Evolutionary conservation across 2,797 vertebrate species (phyloP), one percentile per base, ranked within the genome.

Genomic region (Erethizon dorsatum): DNA sequence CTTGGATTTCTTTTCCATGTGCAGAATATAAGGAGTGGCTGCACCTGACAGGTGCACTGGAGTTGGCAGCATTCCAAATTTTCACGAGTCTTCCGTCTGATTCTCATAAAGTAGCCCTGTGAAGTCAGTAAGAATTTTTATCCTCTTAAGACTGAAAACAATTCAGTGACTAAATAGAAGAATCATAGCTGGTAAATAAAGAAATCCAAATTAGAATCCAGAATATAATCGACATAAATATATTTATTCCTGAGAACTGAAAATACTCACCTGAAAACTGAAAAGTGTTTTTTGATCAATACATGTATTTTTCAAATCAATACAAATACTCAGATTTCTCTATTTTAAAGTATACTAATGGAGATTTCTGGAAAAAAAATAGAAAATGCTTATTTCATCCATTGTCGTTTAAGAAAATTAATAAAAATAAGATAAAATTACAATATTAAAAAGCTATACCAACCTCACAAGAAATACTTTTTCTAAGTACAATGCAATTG

Each of bases 131-230:
- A 13, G 65, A 88, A 77, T 65, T 84, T 92, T 80, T 88, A 90
- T 82, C 13, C 91, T 50, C 41, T 67, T 47, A 87, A 89, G 37
- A 84, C 65, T 88, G 33, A 84, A 11, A 80, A 92, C 84, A 87
- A 59, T 80, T 73, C 83, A 95, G 86, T 69, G 65, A 88, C 22
- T 84, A 87, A 83, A 78, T 20, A 88, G 31, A 84, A 94, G 37
- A 94, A 95, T 61, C 75, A 73, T 31, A 86, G 41, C 82, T 93
- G 61, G 80, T 83, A 54, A 94, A 11, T 57, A 26, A 69, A 94
- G 85, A 91, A 88, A 31, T 56, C 56, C 54, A 90, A 96, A 89
- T 56, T 90, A 80, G 78, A 97, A 92, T 61, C 37, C 50, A 73
- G 33, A 69, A 47, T 69, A 85, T 90, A 69, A 84, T 78, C 65